Conservation (phyloP, 2,888 invertebrate species). For the Caenorhabditis afra region DNA sequence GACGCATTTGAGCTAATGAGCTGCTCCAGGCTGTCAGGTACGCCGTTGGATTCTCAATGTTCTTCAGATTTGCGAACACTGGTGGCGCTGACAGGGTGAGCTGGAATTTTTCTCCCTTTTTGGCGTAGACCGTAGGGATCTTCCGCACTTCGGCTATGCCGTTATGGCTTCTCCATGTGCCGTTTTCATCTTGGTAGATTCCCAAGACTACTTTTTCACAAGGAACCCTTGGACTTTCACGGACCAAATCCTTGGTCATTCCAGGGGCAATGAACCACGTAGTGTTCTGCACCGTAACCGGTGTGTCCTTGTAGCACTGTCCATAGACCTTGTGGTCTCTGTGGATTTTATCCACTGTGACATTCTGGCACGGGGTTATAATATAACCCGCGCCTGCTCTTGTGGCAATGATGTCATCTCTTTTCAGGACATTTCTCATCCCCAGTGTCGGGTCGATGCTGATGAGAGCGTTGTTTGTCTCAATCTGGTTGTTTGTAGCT, state of each 20-base stretch:
- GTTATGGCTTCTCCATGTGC: constrained; percentile 2
- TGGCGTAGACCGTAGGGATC: neutral
- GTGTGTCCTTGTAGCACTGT: constrained; percentile 45
- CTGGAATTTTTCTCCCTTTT: constrained; percentile 1
- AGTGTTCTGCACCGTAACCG: constrained; percentile 13
- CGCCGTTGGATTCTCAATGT: constrained; percentile 7
- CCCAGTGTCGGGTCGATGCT: constrained; percentile 52
- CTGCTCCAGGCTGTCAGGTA: neutral
- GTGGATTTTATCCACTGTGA: constrained; percentile 1
- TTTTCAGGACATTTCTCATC: constrained; percentile 38
- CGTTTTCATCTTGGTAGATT: constrained; percentile 14
- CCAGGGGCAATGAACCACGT: constrained; percentile 32
- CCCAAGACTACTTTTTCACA: constrained; percentile 12
- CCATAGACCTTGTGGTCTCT: constrained; percentile 31
- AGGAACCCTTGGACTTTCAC: constrained; percentile 9
- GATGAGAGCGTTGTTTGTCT: constrained; percentile 31
- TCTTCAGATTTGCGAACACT: neutral
- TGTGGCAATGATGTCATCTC: constrained; percentile 46
- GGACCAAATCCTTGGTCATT: constrained; percentile 14
- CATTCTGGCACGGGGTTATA: constrained; percentile 25
- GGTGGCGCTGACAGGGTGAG: constrained; percentile 16
- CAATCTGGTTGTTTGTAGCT: constrained; percentile 38
- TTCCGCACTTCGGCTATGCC: constrained; percentile 9
- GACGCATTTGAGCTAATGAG: neutral
- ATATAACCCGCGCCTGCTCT: constrained; percentile 40